phyloP scores from a whole-genome alignment of 2,797 vertebrate species.

The Poeciliopsis paucimaculata region DNA sequence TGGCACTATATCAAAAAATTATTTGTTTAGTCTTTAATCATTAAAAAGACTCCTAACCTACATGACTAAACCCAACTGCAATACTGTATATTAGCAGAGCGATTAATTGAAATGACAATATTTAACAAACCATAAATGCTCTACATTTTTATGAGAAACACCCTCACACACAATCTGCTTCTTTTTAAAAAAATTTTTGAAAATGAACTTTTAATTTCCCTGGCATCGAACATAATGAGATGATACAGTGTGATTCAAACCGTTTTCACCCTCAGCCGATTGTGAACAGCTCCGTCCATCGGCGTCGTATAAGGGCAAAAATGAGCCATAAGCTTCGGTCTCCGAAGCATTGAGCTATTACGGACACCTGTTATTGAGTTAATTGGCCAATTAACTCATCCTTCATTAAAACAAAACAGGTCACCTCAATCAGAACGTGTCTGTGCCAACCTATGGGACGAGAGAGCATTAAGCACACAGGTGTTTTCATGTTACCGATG shows the following conservation, averaged over 20 bases:
- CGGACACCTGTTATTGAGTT: constrained; percentile 81
- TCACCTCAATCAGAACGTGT: constrained; percentile 64
- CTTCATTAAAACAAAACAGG: constrained; percentile 81
- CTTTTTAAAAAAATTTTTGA: no score
- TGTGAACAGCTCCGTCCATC: constrained; percentile 49
- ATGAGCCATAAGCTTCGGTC: constrained; percentile 67
- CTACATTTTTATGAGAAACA: neutral
- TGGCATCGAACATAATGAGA: neutral
- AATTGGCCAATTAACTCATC: constrained; percentile 83
- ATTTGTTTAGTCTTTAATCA: neutral
- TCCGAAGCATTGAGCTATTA: constrained; percentile 79
- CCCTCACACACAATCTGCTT: neutral
- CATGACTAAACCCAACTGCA: neutral
- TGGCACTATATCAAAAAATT: neutral
- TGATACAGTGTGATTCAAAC: no score
- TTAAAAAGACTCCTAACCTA: neutral
- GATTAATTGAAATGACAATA: neutral
- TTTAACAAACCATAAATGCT: neutral
- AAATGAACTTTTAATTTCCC: neutral
- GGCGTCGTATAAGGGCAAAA: constrained; percentile 50
- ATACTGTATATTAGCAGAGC: neutral
- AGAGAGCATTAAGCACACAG: constrained; percentile 47
- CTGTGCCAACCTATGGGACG: constrained; percentile 59
- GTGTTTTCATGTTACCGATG: constrained; percentile 53
- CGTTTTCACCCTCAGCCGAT: neutral